Conservation (phyloP, 37 sponge, comb jelly and placozoan genomes). For the Mnemiopsis leidyi region DNA sequence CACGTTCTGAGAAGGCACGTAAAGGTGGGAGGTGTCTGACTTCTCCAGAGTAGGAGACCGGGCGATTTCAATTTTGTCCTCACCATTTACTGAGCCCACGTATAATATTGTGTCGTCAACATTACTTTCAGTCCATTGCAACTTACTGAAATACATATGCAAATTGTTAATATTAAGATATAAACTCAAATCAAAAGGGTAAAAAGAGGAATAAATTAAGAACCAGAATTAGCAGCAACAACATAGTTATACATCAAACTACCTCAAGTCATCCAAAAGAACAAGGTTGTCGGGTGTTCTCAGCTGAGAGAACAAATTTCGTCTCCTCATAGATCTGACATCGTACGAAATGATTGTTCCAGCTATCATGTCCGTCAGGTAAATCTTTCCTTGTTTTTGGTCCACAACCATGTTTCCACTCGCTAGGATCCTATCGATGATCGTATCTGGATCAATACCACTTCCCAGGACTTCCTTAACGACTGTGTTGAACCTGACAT, state of each 20-base stretch:
- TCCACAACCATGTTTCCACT: neutral
- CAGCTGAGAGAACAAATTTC: neutral
- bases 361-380: neutral
- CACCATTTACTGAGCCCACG: neutral
- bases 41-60: neutral
- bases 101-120: neutral
- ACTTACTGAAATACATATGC: neutral
- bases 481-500: neutral
- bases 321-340: neutral
- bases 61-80: neutral
- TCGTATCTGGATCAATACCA: neutral
- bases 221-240: no score
- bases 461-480: slow-evolving; percentile 1
- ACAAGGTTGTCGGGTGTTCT: neutral
- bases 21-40: neutral
- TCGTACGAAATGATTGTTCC: neutral
- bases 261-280: neutral
- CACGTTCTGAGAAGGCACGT: neutral
- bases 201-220: no score
- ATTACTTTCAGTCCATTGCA: neutral
- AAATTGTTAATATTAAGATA: no score
- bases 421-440: neutral
- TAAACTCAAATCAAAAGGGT: no score
- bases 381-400: neutral
- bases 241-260: no score